Base-by-base conservation (phyloP, 1,140 invertebrate species). In the Drosophila busckii region DNA sequence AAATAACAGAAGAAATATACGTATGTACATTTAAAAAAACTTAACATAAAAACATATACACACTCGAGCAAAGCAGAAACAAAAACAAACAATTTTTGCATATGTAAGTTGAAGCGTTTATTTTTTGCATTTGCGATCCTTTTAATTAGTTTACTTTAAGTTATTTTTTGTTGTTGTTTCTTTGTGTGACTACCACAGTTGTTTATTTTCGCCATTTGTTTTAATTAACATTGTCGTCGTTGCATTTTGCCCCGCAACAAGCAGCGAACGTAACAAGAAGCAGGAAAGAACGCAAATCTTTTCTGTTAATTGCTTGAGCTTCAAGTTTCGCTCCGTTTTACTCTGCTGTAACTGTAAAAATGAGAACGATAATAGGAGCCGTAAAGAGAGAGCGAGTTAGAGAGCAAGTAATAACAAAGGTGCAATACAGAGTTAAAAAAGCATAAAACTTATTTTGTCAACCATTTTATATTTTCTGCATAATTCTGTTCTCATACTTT, bases 171-270 rank as follows among this genome's bases (percentile, higher is more conserved):
- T 37, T 69, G 48, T 45, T 23, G 20, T 4, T 23, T 4, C 8
- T 23, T 35, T n/a, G n/a, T n/a, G n/a, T n/a, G n/a, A n/a, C 15
- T 7, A 19, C 26, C 26, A 9, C 56, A 28, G 44, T 50, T 75
- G 69, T 73, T 73, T 73, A 58, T 73, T 73, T 75, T 69, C 35
- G 63, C 70, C 69, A 75, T 73, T 73, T 75, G 70, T 75, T 75
- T 67, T 73, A 73, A 73, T 73, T 73, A 60, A 61, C 70, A 16
- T 59, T 46, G 42, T 26, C 26, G 50, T 4, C 34, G 29, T 4
- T 16, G 41, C n/a, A n/a, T n/a, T 16, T 20, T 4, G 9, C 26
- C 4, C 32, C 2, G 25, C 35, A 52, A 41, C 37, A 23, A 44
- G 55, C 48, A 28, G 22, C 35, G 31, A 37, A 53, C 32, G 46